phyloP scores from a whole-genome alignment of 2,797 vertebrate species.

The Cossypha niveicapilla region DNA sequence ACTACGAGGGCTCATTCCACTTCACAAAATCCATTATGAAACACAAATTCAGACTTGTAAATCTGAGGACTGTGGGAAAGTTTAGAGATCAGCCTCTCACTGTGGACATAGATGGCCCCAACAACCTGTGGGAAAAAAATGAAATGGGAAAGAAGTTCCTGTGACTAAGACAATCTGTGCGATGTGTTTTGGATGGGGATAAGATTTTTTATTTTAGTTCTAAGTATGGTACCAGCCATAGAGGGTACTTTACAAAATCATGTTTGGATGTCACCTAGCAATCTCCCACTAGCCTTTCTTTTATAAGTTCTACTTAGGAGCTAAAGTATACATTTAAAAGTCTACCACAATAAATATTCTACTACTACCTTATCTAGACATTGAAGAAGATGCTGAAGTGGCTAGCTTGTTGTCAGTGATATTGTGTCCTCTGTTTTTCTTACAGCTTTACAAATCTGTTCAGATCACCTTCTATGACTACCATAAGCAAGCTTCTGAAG shows the following conservation, averaged over 20 bases:
- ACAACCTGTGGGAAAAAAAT: neutral
- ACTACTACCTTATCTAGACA: neutral
- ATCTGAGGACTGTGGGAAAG: neutral
- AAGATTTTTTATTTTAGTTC: neutral
- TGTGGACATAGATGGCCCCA: neutral
- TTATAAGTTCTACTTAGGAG: neutral
- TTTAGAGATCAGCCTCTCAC: neutral
- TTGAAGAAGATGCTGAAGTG: neutral
- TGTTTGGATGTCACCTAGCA: neutral
- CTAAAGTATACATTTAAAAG: neutral
- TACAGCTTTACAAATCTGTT: neutral
- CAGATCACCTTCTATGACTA: neutral
- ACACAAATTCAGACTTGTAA: neutral
- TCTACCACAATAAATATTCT: neutral
- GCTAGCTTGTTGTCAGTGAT: neutral
- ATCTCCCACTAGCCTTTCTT: neutral
- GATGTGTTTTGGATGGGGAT: neutral
- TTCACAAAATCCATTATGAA: neutral
- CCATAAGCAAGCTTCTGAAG: neutral
- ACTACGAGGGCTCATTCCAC: neutral
- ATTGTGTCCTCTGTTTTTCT: neutral
- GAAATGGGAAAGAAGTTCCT: neutral
- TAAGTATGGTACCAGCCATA: neutral
- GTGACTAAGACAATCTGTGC: neutral
- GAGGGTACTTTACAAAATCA: neutral